phyloP scores from a whole-genome alignment of 1,140 invertebrate genomes.

The Drosophila simulans region DNA sequence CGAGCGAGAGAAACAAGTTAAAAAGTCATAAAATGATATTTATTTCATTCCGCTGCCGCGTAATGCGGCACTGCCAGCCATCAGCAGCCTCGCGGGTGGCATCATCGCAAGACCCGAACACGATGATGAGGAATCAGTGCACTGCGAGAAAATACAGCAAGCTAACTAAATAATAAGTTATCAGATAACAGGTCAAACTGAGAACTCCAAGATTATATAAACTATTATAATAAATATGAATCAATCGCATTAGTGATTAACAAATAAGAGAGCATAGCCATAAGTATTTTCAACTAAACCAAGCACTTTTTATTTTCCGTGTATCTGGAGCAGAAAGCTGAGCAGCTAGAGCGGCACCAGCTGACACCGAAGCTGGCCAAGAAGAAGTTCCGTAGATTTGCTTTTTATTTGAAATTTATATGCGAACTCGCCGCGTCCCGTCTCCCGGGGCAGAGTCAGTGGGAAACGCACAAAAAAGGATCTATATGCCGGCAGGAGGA shows the following conservation, averaged over 20 bases:
- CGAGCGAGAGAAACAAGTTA: conserved; percentile 71
- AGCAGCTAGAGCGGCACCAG: conserved; percentile 28
- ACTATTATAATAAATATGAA: too few relatives aligned
- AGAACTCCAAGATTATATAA: too few relatives aligned
- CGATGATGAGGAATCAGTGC: conserved; percentile 26
- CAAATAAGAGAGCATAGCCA: too few relatives aligned
- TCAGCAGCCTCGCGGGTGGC: conserved; percentile 68
- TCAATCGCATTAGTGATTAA: too few relatives aligned
- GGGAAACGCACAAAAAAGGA: conserved; percentile 63
- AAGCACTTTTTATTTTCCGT: not conserved
- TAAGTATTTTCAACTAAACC: too few relatives aligned
- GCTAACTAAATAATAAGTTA: too few relatives aligned
- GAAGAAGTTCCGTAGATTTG: conserved; percentile 73
- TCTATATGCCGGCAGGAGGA: not conserved
- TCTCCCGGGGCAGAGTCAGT: conserved; percentile 10
- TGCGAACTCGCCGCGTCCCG: conserved; percentile 29
- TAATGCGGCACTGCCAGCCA: conserved; percentile 62
- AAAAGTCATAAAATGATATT: conserved; percentile 83
- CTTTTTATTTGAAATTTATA: conserved; percentile 82
- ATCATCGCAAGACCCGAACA: conserved; percentile 43
- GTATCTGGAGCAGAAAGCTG: conserved; percentile 1
- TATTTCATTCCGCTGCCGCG: conserved; percentile 75
- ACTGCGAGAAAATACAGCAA: not conserved
- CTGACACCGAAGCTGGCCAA: conserved; percentile 41
- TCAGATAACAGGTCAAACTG: too few relatives aligned